A percentile compares a stretch with the other conserved stretches of the same genome.
These are phyloP conservation scores for Lates japonicus DNA, from an alignment of 2,797 vertebrate genomes.

Conservation along the genomic window DNA sequence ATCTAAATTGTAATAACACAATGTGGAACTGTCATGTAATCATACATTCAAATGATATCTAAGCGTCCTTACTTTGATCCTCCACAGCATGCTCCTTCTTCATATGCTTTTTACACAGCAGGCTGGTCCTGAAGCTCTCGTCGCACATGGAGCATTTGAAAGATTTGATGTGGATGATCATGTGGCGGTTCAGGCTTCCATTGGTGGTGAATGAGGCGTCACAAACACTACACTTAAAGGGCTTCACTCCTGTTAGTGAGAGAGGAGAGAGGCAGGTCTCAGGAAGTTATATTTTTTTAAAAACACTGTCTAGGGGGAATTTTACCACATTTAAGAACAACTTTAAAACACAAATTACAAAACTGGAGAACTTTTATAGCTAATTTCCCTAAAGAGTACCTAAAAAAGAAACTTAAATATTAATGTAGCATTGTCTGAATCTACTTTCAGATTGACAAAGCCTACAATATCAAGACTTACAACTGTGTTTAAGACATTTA, in stretches of 20 bases:
- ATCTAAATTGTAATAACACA: background rate
- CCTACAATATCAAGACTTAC: background rate
- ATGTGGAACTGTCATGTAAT: background rate
- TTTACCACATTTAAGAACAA: background rate
- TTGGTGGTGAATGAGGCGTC: constrained; percentile 96
- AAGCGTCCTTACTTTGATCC: constrained; percentile 78
- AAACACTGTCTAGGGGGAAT: background rate
- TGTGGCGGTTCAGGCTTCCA: constrained; percentile 97
- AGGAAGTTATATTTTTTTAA: background rate
- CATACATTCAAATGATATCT: background rate
- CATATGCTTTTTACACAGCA: constrained; percentile 96
- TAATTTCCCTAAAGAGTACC: background rate
- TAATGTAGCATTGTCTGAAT: background rate
- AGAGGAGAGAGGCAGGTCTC: constrained; percentile 1
- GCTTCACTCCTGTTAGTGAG: constrained; percentile 90
- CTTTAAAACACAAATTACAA: background rate
- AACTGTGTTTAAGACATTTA: background rate
- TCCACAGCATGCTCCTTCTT: constrained; percentile 91
- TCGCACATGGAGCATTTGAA: constrained; percentile 95
- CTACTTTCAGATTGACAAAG: background rate
- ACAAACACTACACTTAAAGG: constrained; percentile 94
- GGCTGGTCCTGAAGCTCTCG: constrained; percentile 93
- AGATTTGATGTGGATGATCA: constrained; percentile 95
- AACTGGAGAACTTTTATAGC: background rate
- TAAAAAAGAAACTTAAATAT: background rate